phyloP scores from a whole-genome alignment of 2,797 vertebrate genomes.

The Gymnopithys bicolor region DNA sequence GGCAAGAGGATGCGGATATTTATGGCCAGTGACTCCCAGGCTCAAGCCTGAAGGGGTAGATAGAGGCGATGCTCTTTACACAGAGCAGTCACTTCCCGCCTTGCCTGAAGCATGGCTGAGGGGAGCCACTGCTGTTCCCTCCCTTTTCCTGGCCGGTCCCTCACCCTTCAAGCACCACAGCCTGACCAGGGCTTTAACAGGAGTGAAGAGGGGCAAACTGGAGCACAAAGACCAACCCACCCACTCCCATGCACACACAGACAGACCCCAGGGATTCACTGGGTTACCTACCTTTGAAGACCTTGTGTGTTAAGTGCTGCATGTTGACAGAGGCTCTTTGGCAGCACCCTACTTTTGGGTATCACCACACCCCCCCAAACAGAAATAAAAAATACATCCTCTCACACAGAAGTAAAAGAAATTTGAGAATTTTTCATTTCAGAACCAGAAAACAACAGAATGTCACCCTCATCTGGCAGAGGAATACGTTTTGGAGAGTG shows the following conservation, averaged over 20 bases:
- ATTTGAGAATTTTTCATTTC: background rate
- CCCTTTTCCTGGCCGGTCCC: background rate
- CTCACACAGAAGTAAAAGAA: background rate
- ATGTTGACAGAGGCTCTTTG: fast-evolving
- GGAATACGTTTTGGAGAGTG: background rate
- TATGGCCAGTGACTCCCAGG: background rate
- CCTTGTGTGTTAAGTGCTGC: fast-evolving
- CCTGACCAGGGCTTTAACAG: background rate
- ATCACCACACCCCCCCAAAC: background rate
- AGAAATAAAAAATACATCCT: background rate
- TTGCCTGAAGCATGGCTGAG: background rate
- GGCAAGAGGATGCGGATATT: background rate
- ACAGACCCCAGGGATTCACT: background rate
- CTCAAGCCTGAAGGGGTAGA: background rate
- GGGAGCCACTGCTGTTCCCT: fast-evolving
- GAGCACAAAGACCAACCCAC: background rate
- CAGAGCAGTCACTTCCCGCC: background rate
- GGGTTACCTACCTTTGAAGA: background rate
- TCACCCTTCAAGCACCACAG: background rate
- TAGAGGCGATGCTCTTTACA: background rate
- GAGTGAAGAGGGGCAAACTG: background rate
- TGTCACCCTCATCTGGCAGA: background rate
- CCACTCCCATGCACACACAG: fast-evolving
- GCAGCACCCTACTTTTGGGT: background rate
- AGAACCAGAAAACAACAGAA: background rate